Evolutionary conservation across 2,888 invertebrate genomes (phyloP), one percentile per base, ranked within the genome.

Genomic region (Cylloceria caligata): DNA sequence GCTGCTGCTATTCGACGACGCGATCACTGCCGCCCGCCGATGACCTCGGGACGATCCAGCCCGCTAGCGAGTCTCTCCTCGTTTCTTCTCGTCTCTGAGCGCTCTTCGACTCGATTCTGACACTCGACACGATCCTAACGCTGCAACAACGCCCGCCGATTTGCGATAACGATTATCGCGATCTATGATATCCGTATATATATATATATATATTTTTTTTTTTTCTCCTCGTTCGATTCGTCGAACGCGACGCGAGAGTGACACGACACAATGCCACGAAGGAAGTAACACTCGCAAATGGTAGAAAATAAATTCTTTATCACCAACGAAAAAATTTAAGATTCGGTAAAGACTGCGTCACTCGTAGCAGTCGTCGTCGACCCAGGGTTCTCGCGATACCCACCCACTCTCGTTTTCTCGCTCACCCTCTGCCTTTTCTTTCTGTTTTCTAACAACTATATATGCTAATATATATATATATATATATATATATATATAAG

Each of bases 31-130:
- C 69, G 76, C 73, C 81, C 69, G 80, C 57, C 80, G 83, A 80
- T 71, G 80, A 83, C 80, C 82, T 81, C 81, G 78, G 64, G 73
- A 77, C 69, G 72, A 73, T 77, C 73, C 80, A 80, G 73, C 49
- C 73, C 67, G 36, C 45, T 74, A 47, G 69, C 42, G 45, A 82
- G 39, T 68, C 74, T 73, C 77, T 71, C 60, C 67, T 72, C 47
- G 27, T 34, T 34, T 64, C 30, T 30, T 30, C 34, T 42, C 45
- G 60, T 52, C 65, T 19, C 47, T 52, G 55, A n/a, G 55, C 52
- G 45, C 42, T 42, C 36, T 69, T 36, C 72, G 71, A 57, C 65
- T 19, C 68, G 73, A 39, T 52, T 36, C 21, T 42, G 49, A 64
- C 67, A 30, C 45, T 16, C 49, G 16, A 27, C 30, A 19, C 30